phyloP scores from a whole-genome alignment of 2,797 vertebrate genomes.

The Karalla daura region DNA sequence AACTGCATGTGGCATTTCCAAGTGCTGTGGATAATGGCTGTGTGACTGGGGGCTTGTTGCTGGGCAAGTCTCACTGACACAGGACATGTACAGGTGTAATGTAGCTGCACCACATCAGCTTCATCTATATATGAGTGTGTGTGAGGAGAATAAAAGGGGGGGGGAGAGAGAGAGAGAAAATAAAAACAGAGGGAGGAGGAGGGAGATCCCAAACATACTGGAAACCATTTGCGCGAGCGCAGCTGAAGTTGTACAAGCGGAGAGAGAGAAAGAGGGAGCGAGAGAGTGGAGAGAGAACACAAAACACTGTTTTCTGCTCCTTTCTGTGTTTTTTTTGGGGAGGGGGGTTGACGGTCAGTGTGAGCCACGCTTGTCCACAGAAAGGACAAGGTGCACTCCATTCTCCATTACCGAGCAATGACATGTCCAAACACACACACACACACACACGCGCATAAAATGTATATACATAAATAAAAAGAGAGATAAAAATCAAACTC shows the following conservation, averaged over 20 bases:
- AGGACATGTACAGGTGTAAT: slow-evolving; percentile 71
- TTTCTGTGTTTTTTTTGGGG: slow-evolving; percentile 68
- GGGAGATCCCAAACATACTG: too few relatives aligned
- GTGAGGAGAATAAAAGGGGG: too few relatives aligned
- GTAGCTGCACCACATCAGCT: slow-evolving; percentile 59
- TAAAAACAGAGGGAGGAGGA: slow-evolving; percentile 4
- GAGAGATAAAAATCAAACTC: slow-evolving; percentile 61
- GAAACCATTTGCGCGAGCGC: slow-evolving; percentile 19
- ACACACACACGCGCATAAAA: too few relatives aligned
- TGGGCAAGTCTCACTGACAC: slow-evolving; percentile 73
- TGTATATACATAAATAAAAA: too few relatives aligned
- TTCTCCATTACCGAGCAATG: slow-evolving; percentile 46
- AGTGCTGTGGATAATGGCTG: slow-evolving; percentile 78
- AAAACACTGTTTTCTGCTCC: background rate
- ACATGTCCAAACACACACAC: slow-evolving; percentile 72
- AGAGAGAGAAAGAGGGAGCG: too few relatives aligned
- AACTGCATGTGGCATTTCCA: slow-evolving; percentile 78
- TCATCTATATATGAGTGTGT: slow-evolving; percentile 43
- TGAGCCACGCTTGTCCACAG: slow-evolving; percentile 57
- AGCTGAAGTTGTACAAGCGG: slow-evolving; percentile 74
- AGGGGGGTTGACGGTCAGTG: slow-evolving; percentile 61
- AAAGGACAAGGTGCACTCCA: slow-evolving; percentile 70
- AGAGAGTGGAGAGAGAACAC: slow-evolving; percentile 26
- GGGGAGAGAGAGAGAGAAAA: too few relatives aligned
- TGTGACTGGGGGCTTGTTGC: slow-evolving; percentile 77